phyloP scores from a whole-genome alignment of 1,140 invertebrate species.

The Tribolium madens region DNA sequence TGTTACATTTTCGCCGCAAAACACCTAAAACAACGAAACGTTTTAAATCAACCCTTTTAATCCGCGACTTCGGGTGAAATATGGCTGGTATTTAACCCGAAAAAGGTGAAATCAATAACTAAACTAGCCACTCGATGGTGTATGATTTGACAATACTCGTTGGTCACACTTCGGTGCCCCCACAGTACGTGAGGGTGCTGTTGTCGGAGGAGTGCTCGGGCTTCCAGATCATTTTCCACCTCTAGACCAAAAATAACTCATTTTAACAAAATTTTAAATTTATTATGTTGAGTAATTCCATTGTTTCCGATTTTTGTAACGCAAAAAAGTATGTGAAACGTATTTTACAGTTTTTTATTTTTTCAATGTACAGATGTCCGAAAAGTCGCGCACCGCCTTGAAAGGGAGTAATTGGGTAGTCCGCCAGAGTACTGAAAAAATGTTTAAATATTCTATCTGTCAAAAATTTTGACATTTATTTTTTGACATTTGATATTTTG shows the following conservation, averaged over 20 bases:
- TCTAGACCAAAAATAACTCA: conserved; percentile 59
- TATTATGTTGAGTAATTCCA: no score
- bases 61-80: conserved; percentile 40
- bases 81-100: conserved; percentile 50
- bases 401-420: no score
- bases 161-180: conserved; percentile 66
- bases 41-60: conserved; percentile 33
- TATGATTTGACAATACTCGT: conserved; percentile 58
- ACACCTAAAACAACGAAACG: conserved; percentile 30
- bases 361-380: no score
- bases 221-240: conserved; percentile 65
- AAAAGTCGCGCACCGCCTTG: no score
- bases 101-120: conserved; percentile 40
- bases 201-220: conserved; percentile 63
- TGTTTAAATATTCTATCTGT: no score
- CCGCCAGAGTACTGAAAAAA: no score
- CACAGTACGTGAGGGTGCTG: conserved; percentile 62
- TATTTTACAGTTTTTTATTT: no score
- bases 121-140: conserved; percentile 65
- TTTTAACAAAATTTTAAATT: no score
- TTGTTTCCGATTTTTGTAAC: no score
- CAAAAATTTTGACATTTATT: no score
- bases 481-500: no score
- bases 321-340: no score
- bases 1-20: background rate